phyloP scores from a whole-genome alignment of 2,888 invertebrate species.

The Nomada hirtipes region DNA sequence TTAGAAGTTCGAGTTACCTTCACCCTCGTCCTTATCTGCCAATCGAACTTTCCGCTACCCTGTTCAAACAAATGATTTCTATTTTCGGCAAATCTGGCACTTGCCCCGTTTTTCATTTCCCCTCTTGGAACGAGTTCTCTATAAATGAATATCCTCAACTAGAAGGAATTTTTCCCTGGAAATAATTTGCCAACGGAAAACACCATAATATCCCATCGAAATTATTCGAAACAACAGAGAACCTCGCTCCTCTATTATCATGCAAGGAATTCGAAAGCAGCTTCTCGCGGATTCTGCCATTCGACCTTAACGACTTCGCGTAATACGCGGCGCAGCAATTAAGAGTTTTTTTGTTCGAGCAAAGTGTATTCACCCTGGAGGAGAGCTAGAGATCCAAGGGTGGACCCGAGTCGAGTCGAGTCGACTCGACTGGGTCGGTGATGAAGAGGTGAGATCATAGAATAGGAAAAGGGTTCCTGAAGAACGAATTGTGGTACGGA shows the following conservation, averaged over 20 bases:
- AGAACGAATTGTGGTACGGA: conserved; percentile 60
- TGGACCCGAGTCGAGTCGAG: conserved; percentile 33
- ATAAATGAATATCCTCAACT: neutral
- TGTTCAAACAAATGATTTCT: conserved; percentile 19
- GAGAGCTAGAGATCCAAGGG: conserved; percentile 31
- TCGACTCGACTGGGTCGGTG: conserved; percentile 39
- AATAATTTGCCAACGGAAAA: conserved; percentile 17
- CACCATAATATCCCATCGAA: conserved; percentile 24
- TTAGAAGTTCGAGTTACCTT: conserved; percentile 16
- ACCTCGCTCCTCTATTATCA: conserved; percentile 42
- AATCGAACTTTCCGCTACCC: neutral
- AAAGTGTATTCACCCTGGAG: conserved; percentile 69
- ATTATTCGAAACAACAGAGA: conserved; percentile 44
- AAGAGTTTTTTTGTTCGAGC: conserved; percentile 67
- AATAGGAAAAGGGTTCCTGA: conserved; percentile 60
- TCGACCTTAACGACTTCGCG: conserved; percentile 64
- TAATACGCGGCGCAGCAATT: conserved; percentile 70
- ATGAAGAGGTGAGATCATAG: conserved; percentile 64
- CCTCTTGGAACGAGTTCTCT: neutral
- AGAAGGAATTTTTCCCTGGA: neutral
- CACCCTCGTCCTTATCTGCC: neutral
- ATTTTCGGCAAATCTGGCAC: neutral
- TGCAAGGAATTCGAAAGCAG: conserved; percentile 51
- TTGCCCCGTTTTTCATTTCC: neutral
- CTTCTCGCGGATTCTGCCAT: conserved; percentile 54